phyloP scores from a whole-genome alignment of 2,113 vertebrate genomes.

The Carassius auratus region DNA sequence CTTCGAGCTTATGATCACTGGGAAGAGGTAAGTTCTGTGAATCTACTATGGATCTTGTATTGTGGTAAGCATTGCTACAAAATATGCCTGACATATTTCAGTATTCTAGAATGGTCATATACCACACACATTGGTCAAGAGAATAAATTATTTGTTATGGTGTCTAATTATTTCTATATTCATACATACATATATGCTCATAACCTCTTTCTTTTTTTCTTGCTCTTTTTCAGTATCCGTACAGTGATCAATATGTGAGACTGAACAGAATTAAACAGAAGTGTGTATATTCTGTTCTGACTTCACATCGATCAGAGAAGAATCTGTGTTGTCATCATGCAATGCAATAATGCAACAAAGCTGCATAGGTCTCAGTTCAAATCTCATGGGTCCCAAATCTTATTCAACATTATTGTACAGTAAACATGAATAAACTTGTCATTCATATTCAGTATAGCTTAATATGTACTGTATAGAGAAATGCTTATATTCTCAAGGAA shows the following conservation, averaged over 20 bases:
- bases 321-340: not conserved
- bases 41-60: not conserved
- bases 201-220: not conserved
- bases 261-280: too few relatives aligned
- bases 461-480: not conserved
- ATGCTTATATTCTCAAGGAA: not conserved
- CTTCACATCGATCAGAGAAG: not conserved
- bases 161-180: not conserved
- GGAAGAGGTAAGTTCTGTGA: slow-evolving; percentile 67
- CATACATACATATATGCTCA: too few relatives aligned
- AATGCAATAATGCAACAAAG: too few relatives aligned
- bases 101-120: not conserved
- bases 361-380: not conserved
- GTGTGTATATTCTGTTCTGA: not conserved
- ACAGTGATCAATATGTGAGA: slow-evolving; percentile 61
- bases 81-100: not conserved
- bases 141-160: not conserved
- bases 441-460: not conserved
- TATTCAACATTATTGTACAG: not conserved
- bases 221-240: slow-evolving; percentile 59
- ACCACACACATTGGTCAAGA: not conserved
- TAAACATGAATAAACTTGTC: not conserved
- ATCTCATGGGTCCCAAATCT: not conserved
- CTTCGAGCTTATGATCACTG: slow-evolving; percentile 73
- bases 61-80: not conserved